Conservation (phyloP, 1,140 invertebrate species). For the Heliconius congener region DNA sequence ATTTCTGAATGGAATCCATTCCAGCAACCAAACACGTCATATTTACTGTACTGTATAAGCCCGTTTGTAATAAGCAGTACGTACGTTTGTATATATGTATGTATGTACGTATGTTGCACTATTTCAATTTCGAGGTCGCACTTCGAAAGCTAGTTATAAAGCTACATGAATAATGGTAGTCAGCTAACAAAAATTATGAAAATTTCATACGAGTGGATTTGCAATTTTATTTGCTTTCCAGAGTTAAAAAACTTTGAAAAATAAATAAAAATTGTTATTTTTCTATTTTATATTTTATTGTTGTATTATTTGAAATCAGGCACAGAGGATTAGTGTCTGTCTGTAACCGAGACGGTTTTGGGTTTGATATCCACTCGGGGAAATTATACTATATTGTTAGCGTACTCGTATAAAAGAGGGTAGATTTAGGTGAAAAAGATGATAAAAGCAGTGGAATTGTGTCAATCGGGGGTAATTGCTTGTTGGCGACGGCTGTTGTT, state of each 20-base stretch:
- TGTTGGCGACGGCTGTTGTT: no score
- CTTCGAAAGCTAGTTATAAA: not conserved
- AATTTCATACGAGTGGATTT: not conserved
- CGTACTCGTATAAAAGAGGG: no score
- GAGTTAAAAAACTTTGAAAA: not conserved
- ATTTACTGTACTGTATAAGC: conserved; percentile 15
- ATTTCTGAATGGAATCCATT: conserved; percentile 11
- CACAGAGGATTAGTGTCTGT: not conserved
- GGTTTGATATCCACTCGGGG: not conserved
- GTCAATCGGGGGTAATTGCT: no score
- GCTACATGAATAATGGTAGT: not conserved
- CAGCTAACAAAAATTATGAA: conserved; percentile 1
- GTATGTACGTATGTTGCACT: conserved; percentile 2
- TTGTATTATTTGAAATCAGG: not conserved
- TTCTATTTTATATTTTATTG: not conserved
- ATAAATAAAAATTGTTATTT: not conserved
- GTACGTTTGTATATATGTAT: not conserved
- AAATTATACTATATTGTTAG: no score
- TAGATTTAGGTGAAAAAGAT: no score
- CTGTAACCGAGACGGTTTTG: not conserved
- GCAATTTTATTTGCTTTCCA: not conserved
- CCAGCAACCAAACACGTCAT: conserved; percentile 17
- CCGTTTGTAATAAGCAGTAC: conserved; percentile 29
- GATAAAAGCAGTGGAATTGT: no score
- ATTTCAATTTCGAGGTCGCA: conserved; percentile 28